These are phyloP conservation scores for Bugula neritina DNA, from an alignment of 2,888 invertebrate genomes.

Conservation along the genomic window DNA sequence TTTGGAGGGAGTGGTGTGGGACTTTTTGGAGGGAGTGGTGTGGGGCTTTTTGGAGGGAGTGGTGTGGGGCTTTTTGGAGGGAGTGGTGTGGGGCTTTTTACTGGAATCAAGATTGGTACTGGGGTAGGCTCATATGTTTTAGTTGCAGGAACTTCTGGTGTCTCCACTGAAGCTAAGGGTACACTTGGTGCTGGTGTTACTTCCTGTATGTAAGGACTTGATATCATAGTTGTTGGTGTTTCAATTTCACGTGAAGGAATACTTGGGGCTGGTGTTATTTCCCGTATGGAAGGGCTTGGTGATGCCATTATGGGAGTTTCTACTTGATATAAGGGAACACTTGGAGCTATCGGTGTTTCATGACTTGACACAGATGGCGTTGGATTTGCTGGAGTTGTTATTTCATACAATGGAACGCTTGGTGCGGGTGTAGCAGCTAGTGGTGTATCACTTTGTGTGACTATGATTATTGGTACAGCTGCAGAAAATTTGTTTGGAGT, in stretches of 20 bases:
- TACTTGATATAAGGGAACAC: not conserved
- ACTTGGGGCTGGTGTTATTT: not conserved
- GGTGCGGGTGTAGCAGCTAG: too few species aligned
- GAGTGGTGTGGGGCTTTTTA: not conserved
- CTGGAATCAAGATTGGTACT: not conserved
- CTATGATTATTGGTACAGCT: too few species aligned
- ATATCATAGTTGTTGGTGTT: not conserved
- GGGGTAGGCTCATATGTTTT: not conserved
- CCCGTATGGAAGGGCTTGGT: not conserved
- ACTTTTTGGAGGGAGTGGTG: not conserved
- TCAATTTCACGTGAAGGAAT: not conserved
- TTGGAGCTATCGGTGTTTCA: too few species aligned
- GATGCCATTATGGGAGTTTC: not conserved
- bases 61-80: slow-evolving; percentile 1
- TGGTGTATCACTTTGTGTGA: too few species aligned
- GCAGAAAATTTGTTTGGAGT: too few species aligned
- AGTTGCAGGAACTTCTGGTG: not conserved
- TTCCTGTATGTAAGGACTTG: too few species aligned
- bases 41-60: not conserved
- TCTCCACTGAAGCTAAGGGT: not conserved
- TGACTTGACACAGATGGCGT: too few species aligned
- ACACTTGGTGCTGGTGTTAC: not conserved
- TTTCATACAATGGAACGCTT: too few species aligned
- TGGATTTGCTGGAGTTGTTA: too few species aligned
- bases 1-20: not conserved